phyloP scores from a whole-genome alignment of 2,113 vertebrate genomes.

The Patagioenas fasciata region DNA sequence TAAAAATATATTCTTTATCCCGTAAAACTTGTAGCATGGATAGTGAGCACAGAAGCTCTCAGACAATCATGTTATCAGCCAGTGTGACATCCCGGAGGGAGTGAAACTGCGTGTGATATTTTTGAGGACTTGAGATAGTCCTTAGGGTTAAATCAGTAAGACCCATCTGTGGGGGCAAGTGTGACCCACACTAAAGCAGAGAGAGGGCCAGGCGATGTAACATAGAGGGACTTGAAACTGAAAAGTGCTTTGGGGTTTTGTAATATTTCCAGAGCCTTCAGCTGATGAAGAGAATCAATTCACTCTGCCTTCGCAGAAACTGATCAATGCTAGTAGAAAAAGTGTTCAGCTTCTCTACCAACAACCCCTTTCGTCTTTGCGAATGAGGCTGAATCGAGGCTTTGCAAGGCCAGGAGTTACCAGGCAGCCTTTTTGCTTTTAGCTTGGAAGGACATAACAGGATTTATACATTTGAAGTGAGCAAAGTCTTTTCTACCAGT shows the following conservation, averaged over 20 bases:
- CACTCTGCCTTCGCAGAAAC: background rate
- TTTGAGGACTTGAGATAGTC: background rate
- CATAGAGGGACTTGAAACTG: too few species aligned
- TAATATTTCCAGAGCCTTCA: background rate
- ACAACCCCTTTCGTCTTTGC: accelerated
- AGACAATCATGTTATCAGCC: accelerated
- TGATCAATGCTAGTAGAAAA: background rate
- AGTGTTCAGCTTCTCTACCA: background rate
- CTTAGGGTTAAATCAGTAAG: accelerated
- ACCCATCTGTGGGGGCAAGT: accelerated
- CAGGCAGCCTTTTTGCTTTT: background rate
- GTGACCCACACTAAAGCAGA: accelerated
- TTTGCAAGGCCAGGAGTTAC: background rate
- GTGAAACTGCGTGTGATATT: accelerated
- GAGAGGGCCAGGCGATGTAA: accelerated
- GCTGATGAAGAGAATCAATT: background rate
- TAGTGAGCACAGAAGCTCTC: accelerated
- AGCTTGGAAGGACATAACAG: background rate
- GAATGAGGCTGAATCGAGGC: background rate
- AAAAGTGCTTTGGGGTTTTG: background rate
- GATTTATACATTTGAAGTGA: background rate
- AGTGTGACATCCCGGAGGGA: background rate
- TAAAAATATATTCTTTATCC: accelerated
- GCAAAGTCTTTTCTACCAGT: background rate
- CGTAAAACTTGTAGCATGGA: accelerated